A percentile compares a stretch with the other conserved stretches of the same genome.
Evolutionary conservation across 2,113 vertebrate species (phyloP).

Genomic region (Oncorhynchus masou): DNA sequence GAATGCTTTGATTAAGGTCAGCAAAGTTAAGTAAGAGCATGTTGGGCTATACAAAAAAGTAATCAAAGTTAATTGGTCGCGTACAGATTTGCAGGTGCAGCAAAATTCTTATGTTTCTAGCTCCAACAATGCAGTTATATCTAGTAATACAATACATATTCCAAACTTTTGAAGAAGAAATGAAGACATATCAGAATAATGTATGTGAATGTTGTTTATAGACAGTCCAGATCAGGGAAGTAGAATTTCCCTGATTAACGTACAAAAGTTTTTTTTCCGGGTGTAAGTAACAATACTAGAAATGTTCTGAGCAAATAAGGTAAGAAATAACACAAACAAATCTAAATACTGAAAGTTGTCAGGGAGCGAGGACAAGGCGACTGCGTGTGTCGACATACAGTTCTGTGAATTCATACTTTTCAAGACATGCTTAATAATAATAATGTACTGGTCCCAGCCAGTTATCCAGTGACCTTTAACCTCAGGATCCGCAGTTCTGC

Average conservation of each 20-base stretch:
- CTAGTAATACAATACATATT: too few relatives aligned
- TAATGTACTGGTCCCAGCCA: neutral
- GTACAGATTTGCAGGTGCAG: too few relatives aligned
- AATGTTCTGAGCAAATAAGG: too few relatives aligned
- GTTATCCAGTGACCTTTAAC: constrained; percentile 51
- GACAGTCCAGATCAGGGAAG: neutral
- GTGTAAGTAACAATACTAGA: neutral
- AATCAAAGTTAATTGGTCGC: too few relatives aligned
- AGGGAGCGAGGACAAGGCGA: neutral
- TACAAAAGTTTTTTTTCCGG: too few relatives aligned
- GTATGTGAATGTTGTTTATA: neutral
- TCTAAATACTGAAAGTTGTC: too few relatives aligned
- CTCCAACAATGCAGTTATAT: too few relatives aligned
- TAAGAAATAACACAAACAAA: too few relatives aligned
- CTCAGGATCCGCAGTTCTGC: constrained; percentile 61
- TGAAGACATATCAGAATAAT: neutral
- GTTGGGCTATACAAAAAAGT: neutral
- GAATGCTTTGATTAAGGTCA: too few relatives aligned
- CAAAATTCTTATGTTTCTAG: too few relatives aligned
- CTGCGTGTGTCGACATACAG: neutral
- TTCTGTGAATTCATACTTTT: neutral
- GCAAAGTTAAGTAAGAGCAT: neutral
- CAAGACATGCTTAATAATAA: neutral
- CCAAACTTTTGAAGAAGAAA: too few relatives aligned
- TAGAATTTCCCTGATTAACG: too few relatives aligned